Percentiles rank a stretch among this genome's conserved stretches.
These are phyloP conservation scores for Delichon dasypus DNA, from an alignment of 2,797 vertebrate species.

Conservation along the genomic window DNA sequence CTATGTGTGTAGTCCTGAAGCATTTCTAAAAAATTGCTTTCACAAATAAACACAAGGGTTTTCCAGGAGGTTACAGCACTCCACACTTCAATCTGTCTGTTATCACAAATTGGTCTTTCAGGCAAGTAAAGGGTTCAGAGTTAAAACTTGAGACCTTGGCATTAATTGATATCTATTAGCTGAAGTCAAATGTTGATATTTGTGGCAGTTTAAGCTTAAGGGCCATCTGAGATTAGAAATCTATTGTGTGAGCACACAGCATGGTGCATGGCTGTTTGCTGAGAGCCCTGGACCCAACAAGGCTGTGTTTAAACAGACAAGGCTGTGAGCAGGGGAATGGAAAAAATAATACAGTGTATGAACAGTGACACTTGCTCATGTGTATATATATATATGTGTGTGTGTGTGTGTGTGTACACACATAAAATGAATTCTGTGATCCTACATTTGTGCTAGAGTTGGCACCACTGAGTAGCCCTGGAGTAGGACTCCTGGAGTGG, in stretches of 20 bases:
- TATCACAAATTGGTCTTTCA: neutral
- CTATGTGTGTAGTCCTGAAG: neutral
- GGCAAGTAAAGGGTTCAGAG: neutral
- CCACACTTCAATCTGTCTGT: neutral
- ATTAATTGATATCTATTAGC: neutral
- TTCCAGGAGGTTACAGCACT: neutral
- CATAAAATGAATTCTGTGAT: neutral
- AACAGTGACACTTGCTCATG: neutral
- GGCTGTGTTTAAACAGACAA: neutral
- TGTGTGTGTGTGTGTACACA: fast-evolving
- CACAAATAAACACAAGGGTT: neutral
- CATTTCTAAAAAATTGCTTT: neutral
- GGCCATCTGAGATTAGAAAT: neutral
- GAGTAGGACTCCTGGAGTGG: neutral
- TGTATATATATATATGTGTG: too few relatives aligned
- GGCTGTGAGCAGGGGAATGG: neutral
- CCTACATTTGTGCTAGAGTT: neutral
- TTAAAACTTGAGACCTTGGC: neutral
- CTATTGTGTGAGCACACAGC: neutral
- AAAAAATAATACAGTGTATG: neutral
- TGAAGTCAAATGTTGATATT: neutral
- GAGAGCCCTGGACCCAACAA: neutral
- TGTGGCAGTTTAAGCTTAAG: neutral
- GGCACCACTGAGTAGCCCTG: neutral
- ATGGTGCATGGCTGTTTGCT: neutral